Evolutionary conservation across 2,888 invertebrate species (phyloP), one percentile per base, ranked within the genome.

Genomic region (Drosophila bunnanda): DNA sequence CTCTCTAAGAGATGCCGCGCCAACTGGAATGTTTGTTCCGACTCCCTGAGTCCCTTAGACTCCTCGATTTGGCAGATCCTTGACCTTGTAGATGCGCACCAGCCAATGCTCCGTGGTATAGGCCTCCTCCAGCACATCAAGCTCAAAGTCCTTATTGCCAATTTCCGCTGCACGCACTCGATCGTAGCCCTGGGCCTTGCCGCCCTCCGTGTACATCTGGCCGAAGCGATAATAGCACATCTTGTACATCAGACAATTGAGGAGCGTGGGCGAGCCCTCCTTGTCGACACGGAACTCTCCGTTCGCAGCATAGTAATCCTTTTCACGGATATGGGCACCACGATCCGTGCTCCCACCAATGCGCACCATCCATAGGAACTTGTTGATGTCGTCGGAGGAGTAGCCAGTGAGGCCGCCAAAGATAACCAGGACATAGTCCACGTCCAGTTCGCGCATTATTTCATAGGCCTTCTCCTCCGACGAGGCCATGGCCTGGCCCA

Each of bases 71-170:
- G 96, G 96, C 80, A 98, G 93, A 92, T 97, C 96, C 93, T 99
- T 99, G 38, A 99, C 99, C 94, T 98, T 98, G 93, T 99, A 99
- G 91, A 99, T 98, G 89, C 99, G 95, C 64, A 99, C 99, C 53
- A 99, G 95, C 99, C 99, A 99, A 93, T 99, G 99, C 92, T 99
- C 99, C 0, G 99, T 98, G 20, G 99, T 99, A 93, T 99, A 99
- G 1, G 99, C 99, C 93, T 99, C 99, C 92, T 99, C 99, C n/a
- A 99, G 93, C n/a, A 98, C 97, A 91, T 98, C 98, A 75, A 99
- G 93, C 92, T 98, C 98, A 93, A 99, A 98, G 93, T 99, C 98
- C 93, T 99, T 99, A 93, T 98, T 98, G 79, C 99, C 99, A 88
- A 99, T 99, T 93, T 99, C 99, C n/a, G 98, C 97, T 82, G 97